A percentile compares a stretch with the other conserved stretches of the same genome.
Evolutionary conservation across 2,113 vertebrate species (phyloP).

Genomic region (Brachionichthys hirsutus): DNA sequence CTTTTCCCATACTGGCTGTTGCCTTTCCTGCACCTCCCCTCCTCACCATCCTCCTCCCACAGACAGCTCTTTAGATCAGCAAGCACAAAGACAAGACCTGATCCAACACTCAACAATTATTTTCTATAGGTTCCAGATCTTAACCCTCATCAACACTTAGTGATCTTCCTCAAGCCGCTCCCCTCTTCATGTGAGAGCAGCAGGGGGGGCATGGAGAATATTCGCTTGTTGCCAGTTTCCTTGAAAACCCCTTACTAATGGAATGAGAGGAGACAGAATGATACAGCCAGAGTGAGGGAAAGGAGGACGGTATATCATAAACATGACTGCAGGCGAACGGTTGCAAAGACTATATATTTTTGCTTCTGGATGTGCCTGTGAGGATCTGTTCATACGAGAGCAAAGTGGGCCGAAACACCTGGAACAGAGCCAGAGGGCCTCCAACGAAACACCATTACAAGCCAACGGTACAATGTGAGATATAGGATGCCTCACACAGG

Average conservation of each 20-base stretch:
- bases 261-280: slow-evolving; percentile 68
- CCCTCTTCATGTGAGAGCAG: slow-evolving; percentile 14
- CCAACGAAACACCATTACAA: slow-evolving; percentile 60
- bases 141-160: no score
- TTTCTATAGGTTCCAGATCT: no score
- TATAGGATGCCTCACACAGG: slow-evolving; percentile 37
- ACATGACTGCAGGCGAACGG: slow-evolving; percentile 47
- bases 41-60: slow-evolving; percentile 39
- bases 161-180: slow-evolving; percentile 11
- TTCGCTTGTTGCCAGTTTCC: slow-evolving; percentile 62
- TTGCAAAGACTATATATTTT: slow-evolving; percentile 43
- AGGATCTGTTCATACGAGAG: slow-evolving; percentile 30
- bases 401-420: slow-evolving; percentile 52
- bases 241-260: slow-evolving; percentile 74
- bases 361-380: slow-evolving; percentile 32
- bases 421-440: slow-evolving; percentile 55
- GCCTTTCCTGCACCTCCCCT: no score
- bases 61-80: slow-evolving; percentile 29
- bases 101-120: no score
- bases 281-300: slow-evolving; percentile 32
- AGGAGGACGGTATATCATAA: slow-evolving; percentile 47
- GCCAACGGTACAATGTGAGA: slow-evolving; percentile 40
- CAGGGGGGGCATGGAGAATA: slow-evolving; percentile 65
- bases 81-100: slow-evolving; percentile 19
- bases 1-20: no score